phyloP scores from a whole-genome alignment of 2,797 vertebrate genomes.

The Masticophis lateralis region DNA sequence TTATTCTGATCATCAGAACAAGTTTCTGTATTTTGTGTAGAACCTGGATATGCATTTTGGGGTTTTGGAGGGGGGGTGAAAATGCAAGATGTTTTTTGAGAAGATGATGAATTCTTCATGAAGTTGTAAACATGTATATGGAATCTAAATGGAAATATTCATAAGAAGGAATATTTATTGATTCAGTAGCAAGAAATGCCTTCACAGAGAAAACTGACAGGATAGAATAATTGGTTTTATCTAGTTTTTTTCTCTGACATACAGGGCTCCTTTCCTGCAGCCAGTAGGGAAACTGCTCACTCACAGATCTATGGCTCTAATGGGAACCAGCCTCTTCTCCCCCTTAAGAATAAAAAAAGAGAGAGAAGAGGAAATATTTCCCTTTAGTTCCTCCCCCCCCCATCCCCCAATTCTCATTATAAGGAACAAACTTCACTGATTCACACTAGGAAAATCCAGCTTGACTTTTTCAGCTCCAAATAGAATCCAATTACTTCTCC shows the following conservation, averaged over 20 bases:
- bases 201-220: neutral
- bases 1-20: neutral
- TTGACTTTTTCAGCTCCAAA: neutral
- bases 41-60: neutral
- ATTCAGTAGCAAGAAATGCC: neutral
- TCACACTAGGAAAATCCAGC: neutral
- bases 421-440: accelerated
- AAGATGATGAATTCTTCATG: neutral
- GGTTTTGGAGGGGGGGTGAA: neutral
- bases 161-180: neutral
- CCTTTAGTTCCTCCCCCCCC: neutral
- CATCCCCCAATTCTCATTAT: neutral
- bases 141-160: neutral
- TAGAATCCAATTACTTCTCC: conserved; percentile 19
- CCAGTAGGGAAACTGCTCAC: too few relatives aligned
- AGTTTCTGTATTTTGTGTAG: neutral
- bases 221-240: neutral
- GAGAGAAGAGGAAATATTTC: neutral
- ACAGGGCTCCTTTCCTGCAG: neutral
- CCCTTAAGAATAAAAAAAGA: neutral
- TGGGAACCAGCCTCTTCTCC: neutral
- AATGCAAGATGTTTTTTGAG: neutral
- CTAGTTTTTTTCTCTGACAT: neutral
- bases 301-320: neutral
- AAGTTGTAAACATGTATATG: neutral